Evolutionary conservation across 2,797 vertebrate genomes (phyloP), one percentile per base, ranked within the genome.

Genomic region (Anolis apletophallus): DNA sequence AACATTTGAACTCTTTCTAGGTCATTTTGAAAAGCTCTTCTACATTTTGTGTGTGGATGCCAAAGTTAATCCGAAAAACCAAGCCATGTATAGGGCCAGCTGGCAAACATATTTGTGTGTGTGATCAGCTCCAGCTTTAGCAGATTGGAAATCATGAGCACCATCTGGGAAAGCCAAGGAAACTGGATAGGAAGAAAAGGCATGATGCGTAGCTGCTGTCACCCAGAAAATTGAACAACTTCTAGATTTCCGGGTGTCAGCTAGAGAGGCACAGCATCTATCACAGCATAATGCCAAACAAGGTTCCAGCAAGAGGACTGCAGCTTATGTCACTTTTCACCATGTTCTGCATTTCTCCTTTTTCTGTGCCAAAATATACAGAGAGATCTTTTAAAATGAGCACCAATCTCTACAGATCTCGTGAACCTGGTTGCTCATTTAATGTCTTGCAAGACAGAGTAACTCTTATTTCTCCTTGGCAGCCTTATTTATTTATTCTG

Each of bases 121-220:
- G 50, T 75, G 77, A 88, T 74, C 57, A 84, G 1, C 71, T 50
- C 26, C 54, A 21, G 54, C 4, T 34, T 32, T 57, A 84, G 61
- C 77, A 84, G 61, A 84, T 34, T 68, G 72, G 71, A 88, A 88
- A 80, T 84, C 69, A 75, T 68, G 57, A 67, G 68, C 19, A 50
- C 71, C 87, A 84, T 80, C 77, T 75, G 77, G 87, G 50, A 75
- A 88, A 74, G 34, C 34, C 57, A 17, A 69, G 34, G 75, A 88
- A 74, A 8, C 34, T 88, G 59, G 82, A 77, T 80, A 21, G 21
- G 12, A 79, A 80, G 82, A 46, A 80, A 54, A 74, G 67, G 46
- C 23, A 75, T 23, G 50, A 74, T 29, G 40, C 10, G 50, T 50
- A 74, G 64, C 50, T 88, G 34, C 71, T 68, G 16, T 50, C 50